Conservation (phyloP, 2,888 invertebrate species). For the Drosophila atripex region DNA sequence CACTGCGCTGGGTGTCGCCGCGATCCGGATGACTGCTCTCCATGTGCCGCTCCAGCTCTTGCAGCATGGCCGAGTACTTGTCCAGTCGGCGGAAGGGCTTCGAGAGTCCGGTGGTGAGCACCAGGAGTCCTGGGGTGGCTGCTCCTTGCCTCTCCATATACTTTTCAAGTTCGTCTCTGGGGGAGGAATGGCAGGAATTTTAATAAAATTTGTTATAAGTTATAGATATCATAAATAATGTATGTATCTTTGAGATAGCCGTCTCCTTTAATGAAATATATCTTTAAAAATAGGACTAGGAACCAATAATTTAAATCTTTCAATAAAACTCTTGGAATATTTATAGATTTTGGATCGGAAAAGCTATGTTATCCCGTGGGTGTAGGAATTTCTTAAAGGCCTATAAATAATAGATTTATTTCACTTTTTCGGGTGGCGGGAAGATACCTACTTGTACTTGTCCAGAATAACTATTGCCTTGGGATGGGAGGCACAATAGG, state of each 20-base stretch:
- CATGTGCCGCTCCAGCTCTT: conserved; percentile 97
- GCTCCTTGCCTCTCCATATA: conserved; percentile 96
- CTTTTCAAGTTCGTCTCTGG: conserved; percentile 91
- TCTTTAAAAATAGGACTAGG: no score
- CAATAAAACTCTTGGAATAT: background rate
- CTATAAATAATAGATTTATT: background rate
- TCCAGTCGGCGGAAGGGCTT: conserved; percentile 97
- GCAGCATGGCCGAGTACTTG: conserved; percentile 96
- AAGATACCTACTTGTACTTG: conserved; percentile 90
- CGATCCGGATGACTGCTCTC: conserved; percentile 97
- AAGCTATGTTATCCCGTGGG: background rate
- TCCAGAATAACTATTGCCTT: conserved; percentile 96
- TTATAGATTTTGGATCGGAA: background rate
- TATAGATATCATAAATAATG: no score
- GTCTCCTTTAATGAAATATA: background rate
- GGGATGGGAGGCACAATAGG: conserved; percentile 97
- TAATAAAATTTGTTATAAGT: no score
- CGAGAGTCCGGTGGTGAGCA: conserved; percentile 95
- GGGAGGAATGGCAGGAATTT: background rate
- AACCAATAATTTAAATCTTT: background rate
- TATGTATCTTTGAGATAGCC: background rate
- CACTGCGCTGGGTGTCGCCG: conserved; percentile 98
- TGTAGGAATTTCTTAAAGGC: background rate
- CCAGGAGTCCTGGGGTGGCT: conserved; percentile 93
- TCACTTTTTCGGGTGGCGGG: no score